A percentile compares a stretch with the other conserved stretches of the same genome.
Conservation (phyloP, 2,113 vertebrate genomes). For the Melozone crissalis region DNA sequence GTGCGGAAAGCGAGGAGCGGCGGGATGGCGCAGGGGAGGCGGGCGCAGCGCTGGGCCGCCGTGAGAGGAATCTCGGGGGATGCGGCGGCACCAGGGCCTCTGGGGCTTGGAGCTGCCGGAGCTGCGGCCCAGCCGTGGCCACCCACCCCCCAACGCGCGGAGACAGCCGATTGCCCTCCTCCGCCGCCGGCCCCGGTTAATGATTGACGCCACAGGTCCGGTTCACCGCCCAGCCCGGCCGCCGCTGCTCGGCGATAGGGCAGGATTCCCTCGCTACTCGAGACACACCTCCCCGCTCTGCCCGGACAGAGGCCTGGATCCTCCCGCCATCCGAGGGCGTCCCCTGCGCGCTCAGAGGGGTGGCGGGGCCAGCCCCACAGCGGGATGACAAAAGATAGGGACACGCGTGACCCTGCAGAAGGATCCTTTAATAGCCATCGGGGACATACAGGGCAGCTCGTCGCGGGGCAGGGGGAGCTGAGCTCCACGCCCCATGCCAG, state of each 20-base stretch:
- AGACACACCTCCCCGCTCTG: not conserved
- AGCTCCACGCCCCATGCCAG: not conserved
- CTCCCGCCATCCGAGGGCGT: too few relatives aligned
- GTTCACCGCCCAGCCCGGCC: not conserved
- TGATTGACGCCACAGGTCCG: not conserved
- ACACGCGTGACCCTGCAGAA: constrained; percentile 11
- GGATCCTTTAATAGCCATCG: constrained; percentile 74
- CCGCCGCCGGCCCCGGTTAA: not conserved
- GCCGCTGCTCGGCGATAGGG: not conserved
- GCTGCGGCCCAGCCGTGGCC: too few relatives aligned
- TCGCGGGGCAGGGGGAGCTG: not conserved
- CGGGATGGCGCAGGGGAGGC: too few relatives aligned
- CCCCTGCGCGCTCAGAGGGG: too few relatives aligned
- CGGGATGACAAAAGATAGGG: not conserved
- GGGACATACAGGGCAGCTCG: constrained; percentile 20
- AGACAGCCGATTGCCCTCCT: not conserved
- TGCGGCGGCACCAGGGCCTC: not conserved
- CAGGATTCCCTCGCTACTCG: not conserved
- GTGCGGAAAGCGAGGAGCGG: not conserved
- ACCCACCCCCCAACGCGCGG: not conserved
- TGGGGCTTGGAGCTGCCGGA: not conserved
- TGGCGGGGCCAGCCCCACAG: not conserved
- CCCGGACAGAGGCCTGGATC: too few relatives aligned
- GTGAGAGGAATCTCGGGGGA: too few relatives aligned
- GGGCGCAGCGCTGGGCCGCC: not conserved